Base-by-base conservation (phyloP, 2,113 vertebrate genomes). In the Panthera uncia region DNA sequence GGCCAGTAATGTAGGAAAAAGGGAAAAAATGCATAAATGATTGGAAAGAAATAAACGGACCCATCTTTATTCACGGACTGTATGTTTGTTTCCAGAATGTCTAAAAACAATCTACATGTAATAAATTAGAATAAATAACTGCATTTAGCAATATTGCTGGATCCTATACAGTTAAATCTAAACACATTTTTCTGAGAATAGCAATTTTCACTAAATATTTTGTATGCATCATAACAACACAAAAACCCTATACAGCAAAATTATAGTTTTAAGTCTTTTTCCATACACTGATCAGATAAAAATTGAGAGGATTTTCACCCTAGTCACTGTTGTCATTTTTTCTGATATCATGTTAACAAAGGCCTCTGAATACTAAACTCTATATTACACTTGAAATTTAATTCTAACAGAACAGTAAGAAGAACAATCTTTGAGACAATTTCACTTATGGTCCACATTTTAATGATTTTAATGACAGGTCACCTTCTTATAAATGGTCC, bases 391-490 rank as follows among this genome's bases (percentile, higher is more conserved):
- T 33, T 94, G 61, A 91, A 36, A 86, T 85, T 97, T 96, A 92
- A 85, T 94, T 21, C 41, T 65, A 95, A 21, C 50, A 41, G 25
- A 65, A 89, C 5, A 94, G 57, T 90, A 48, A 85, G 90, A 78
- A 95, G 55, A 95, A 38, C 36, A 73, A 73, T 93, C 31, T 94
- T 91, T 84, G 31, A 3, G 57, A 81, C n/a, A 91, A 38, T 84
- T 96, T 84, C 79, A 91, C 21, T 91, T 80, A 74, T 48, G 15
- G 14, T 14, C 4, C 84, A 50, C 55, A 33, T 36, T 88, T 91
- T 92, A 89, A 92, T 76, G 65, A 95, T 88, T 93, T 94, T 36
- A 65, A 9, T 80, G 71, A 88, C 73, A 96, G 66, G 29, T 94
- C 50, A 81, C 85, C 5, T 88, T 94, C 57, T 38, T 82, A 50